phyloP scores from a whole-genome alignment of 1,140 invertebrate species.

The Bombus sylvicola region DNA sequence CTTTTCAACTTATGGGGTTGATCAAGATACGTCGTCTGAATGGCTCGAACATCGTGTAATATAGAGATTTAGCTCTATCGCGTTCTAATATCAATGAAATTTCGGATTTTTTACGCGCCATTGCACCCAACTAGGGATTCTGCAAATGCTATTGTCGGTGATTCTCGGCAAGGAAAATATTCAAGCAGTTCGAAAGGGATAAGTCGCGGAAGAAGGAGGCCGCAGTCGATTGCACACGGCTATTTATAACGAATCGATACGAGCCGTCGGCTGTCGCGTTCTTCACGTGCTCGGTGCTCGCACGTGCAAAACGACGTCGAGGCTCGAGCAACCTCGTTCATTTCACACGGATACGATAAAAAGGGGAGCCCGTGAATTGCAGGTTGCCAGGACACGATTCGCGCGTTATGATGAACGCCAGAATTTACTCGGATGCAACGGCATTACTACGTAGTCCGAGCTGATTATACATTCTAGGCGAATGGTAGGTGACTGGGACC shows the following conservation, averaged over 20 bases:
- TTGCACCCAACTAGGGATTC: too few relatives aligned
- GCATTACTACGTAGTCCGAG: background rate
- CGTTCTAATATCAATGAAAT: too few relatives aligned
- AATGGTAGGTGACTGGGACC: constrained; percentile 1
- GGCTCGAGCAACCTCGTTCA: background rate
- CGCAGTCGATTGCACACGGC: constrained; percentile 57
- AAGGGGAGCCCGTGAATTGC: constrained; percentile 4
- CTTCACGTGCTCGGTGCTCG: constrained; percentile 47
- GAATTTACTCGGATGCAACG: background rate
- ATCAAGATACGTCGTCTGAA: too few relatives aligned
- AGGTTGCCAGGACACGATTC: constrained; percentile 3
- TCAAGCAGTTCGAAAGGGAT: background rate
- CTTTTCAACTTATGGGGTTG: too few relatives aligned
- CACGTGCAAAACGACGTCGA: constrained; percentile 41
- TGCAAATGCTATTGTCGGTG: background rate
- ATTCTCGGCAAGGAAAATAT: background rate
- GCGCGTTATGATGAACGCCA: background rate
- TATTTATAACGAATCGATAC: constrained; percentile 72
- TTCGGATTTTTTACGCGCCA: background rate
- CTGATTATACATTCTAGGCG: constrained; percentile 25
- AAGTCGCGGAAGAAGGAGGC: background rate
- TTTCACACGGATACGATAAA: constrained; percentile 10
- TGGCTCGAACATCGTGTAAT: too few relatives aligned
- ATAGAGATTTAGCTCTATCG: too few relatives aligned
- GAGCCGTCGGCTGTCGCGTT: constrained; percentile 52